Conservation (phyloP, 2,113 vertebrate genomes). For the Tetrax tetrax region DNA sequence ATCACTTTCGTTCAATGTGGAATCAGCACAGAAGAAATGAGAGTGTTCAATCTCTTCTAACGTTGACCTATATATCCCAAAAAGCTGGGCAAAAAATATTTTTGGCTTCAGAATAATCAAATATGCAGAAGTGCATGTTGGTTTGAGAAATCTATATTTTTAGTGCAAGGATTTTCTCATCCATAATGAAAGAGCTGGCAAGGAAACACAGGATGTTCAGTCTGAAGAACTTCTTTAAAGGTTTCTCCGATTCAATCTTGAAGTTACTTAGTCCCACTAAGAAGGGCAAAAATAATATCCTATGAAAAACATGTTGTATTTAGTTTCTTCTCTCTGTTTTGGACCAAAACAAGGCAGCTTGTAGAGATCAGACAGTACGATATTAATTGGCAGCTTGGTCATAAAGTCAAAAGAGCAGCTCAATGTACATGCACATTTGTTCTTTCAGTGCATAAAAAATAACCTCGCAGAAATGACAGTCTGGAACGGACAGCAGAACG, state of each 20-base stretch:
- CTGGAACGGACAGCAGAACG: background rate
- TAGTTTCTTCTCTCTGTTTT: background rate
- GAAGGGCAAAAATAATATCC: background rate
- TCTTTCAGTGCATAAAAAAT: background rate
- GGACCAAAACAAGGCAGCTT: background rate
- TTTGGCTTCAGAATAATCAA: background rate
- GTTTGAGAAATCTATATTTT: background rate
- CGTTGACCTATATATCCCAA: background rate
- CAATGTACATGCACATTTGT: background rate
- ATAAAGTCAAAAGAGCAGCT: conserved; percentile 12
- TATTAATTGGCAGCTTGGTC: conserved; percentile 25
- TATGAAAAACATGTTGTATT: background rate
- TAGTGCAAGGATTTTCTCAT: background rate
- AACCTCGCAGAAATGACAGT: conserved; percentile 2
- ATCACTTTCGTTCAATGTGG: background rate
- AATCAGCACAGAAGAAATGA: background rate
- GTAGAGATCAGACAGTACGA: background rate
- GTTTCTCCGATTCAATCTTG: background rate
- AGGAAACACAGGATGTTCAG: background rate
- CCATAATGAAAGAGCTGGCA: background rate
- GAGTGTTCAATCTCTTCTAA: background rate
- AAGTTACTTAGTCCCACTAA: background rate
- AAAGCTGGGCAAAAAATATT: background rate
- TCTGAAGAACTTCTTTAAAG: conserved; percentile 8
- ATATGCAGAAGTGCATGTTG: background rate